Base-by-base conservation (phyloP, 2,113 vertebrate species). In the Solea solea region DNA sequence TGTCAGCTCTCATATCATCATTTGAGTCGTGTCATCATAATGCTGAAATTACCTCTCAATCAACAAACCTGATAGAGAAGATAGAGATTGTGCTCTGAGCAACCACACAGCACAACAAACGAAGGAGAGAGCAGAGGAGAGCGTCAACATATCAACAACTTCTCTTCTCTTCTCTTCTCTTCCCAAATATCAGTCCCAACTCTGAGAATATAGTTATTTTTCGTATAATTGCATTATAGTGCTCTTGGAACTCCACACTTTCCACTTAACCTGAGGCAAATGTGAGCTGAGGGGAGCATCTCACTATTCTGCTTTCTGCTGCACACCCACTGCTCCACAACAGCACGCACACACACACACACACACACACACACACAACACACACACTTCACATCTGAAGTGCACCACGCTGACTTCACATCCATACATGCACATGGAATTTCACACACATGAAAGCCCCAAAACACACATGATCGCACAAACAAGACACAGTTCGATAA, bases 21-120 rank as follows among this genome's bases (percentile, higher is more conserved):
- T 83, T 83, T 78, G 69, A 80, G 81, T 74, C 75, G n/a, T 44
- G 41, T 69, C 27, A 16, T 79, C 83, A 81, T 82, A 78, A 84
- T 86, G 74, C 78, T 79, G 76, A 89, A 90, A 92, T 91, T 71
- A 89, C 88, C 84, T 80, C 76, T 87, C 84, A 64, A 82, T 88
- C 88, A 89, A 85, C 81, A 85, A 83, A 65, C 73, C 79, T 70
- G 55, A 46, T 16, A 9, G 42, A 63, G 75, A 71, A 70, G 53
- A 82, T 64, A 82, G 65, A 86, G 83, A 89, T 81, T 76, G 84
- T 76, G 72, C 72, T 85, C 52, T 79, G 83, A 87, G 85, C 82
- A 72, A 76, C 76, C 39, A 58, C 15, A 58, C 10, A 48, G 45
- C 45, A 74, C 74, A 85, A 86, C 89, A 78, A 68, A 80, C 81